These are phyloP conservation scores for Parasteatoda tepidariorum DNA, from an alignment of 1,140 invertebrate genomes.

Conservation along the genomic window DNA sequence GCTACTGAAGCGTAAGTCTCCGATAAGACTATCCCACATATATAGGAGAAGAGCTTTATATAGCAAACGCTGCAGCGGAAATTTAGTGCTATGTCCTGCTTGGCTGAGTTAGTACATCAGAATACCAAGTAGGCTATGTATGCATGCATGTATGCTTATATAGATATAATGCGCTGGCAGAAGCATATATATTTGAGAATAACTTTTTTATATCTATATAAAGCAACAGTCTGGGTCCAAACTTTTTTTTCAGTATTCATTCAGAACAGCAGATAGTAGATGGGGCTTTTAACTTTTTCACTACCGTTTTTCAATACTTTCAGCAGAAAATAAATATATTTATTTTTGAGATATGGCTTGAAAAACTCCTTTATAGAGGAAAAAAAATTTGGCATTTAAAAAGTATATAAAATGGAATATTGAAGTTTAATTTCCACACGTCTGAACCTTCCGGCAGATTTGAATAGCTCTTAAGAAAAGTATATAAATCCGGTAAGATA, in stretches of 20 bases:
- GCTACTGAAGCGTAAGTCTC: conserved; percentile 39
- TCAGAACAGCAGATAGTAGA: conserved; percentile 6
- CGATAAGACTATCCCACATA: conserved; percentile 40
- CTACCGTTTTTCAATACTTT: neutral
- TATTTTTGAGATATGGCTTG: conserved; percentile 22
- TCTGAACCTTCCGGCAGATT: conserved; percentile 20
- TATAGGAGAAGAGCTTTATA: neutral
- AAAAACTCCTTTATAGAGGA: neutral
- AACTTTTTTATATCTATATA: neutral
- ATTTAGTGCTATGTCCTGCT: conserved; percentile 36
- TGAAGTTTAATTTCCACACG: neutral
- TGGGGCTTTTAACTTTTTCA: neutral
- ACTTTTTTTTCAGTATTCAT: conserved; percentile 10
- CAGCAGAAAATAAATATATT: neutral
- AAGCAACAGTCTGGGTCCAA: neutral
- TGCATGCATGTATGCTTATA: conserved; percentile 18
- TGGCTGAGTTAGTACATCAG: conserved; percentile 36
- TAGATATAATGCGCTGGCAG: neutral
- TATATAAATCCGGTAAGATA: neutral
- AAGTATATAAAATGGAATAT: neutral
- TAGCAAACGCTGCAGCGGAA: neutral
- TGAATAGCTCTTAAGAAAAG: conserved; percentile 20
- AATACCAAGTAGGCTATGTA: conserved; percentile 5
- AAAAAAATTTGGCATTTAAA: conserved; percentile 10
- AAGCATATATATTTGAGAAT: neutral